Conservation (phyloP, 1,140 invertebrate species). For the Dendroctonus ponderosae region DNA sequence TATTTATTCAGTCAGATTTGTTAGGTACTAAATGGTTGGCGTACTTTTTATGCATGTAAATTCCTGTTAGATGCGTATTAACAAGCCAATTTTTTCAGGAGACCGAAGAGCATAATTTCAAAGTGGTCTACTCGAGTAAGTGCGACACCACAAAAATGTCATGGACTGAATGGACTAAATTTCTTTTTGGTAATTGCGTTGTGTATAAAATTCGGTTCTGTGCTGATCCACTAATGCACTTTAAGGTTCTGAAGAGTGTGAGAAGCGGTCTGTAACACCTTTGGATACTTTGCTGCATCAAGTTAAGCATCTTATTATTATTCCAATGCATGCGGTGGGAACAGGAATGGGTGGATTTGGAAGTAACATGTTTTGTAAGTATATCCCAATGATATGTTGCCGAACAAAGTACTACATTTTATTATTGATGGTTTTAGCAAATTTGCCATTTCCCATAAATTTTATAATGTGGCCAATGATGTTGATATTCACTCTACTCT, state of each 20-base stretch:
- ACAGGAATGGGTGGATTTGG: constrained; percentile 34
- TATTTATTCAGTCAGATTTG: not conserved
- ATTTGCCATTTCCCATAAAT: constrained; percentile 28
- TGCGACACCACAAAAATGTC: constrained; percentile 33
- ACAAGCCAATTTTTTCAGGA: constrained; percentile 21
- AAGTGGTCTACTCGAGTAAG: constrained; percentile 22
- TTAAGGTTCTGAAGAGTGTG: constrained; percentile 19
- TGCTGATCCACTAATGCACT: not conserved
- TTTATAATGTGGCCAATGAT: constrained; percentile 32
- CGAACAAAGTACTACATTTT: not conserved
- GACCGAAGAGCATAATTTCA: constrained; percentile 34
- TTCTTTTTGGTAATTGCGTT: constrained; percentile 25
- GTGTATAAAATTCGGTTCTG: not conserved
- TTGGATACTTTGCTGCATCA: constrained; percentile 32
- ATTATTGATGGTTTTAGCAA: constrained; percentile 19
- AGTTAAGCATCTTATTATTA: constrained; percentile 31
- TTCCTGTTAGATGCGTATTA: not conserved
- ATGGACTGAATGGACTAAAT: constrained; percentile 26
- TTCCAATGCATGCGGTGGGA: constrained; percentile 30
- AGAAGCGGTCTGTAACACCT: constrained; percentile 29
- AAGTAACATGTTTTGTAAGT: constrained; percentile 35
- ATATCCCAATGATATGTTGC: not conserved
- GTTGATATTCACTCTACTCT: constrained; percentile 24
- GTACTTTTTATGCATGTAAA: not conserved
- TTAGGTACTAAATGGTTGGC: not conserved